Evolutionary conservation across 2,113 vertebrate species (phyloP), one percentile per base, ranked within the genome.

Genomic region (Corydoras maculifer): DNA sequence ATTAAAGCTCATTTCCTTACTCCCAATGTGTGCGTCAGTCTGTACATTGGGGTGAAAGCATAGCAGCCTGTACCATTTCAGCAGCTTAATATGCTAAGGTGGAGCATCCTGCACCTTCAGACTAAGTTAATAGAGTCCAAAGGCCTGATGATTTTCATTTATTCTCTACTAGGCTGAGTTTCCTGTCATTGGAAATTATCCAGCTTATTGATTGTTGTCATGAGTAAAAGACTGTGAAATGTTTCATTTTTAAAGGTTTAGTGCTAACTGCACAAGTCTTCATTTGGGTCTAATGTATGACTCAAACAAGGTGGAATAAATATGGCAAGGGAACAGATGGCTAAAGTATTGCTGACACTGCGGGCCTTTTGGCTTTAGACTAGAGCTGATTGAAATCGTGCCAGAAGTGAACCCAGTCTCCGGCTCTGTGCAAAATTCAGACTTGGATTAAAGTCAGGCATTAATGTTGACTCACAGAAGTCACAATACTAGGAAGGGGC

Each of bases 401-500:
- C 61, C 54, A 65, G 65, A 71, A 71, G 29, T 50, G 25, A 65
- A 62, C 65, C 32, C 64, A 77, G 82, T 84, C 70, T 81, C 51
- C 74, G 77, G 7, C 57, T 75, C 60, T 63, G 49, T 79, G 69
- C 81, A 65, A 65, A 57, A 74, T 65, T 78, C 73, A 11, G 9
- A 74, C 78, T 78, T 78, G 69, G 62, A 80, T 85, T 80, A 77
- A 84, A 78, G 77, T 11, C 75, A 54, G 59, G 51, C 58, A 66
- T 78, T 65, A 62, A 55, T 29, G 48, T 68, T 78, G 78, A 77
- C 77, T 76, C 15, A 29, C 63, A 75, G 61, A 12, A 71, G 82
- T 68, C 79, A 89, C 87, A 89, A 90, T 88, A 75, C 71, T 76
- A 77, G 88, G 88, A 90, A 88, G 80, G 78, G 81, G 48, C 78